Evolutionary conservation across 2,797 vertebrate genomes (phyloP), one percentile per base, ranked within the genome.

Genomic region (Sebastes jordani): DNA sequence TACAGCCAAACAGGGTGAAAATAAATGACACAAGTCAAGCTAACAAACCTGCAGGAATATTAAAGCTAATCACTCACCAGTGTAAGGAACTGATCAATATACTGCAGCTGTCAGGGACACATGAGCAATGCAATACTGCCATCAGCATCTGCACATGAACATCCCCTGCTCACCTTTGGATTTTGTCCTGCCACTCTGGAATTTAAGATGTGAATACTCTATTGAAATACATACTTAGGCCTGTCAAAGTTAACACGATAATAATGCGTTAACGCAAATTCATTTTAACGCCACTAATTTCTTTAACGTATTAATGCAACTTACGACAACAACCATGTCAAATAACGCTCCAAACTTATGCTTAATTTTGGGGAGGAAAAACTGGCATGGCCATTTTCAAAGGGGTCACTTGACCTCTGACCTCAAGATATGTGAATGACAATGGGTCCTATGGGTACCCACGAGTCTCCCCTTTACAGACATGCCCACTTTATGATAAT

Each of bases 361-460:
- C 18, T 49, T 20, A 8, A 49, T 49, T 49, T 49, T 0, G 3
- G 7, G 0, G 18, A 49, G 18, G 46, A 49, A 49, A 49, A 49
- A 20, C 16, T 49, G 18, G 18, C 0, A 20, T 49, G 18, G 46
- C 18, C 46, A 20, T 49, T 49, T 49, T 2, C 18, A 49, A 49
- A 49, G 46, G 7, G 46, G 0, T 49, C 7, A 0, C 46, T 49
- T 49, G 46, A 49, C 46, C 18, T 49, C 46, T 49, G 46, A 0
- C 46, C 46, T 49, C 7, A 9, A 49, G 16, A 49, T 20, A 20
- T 20, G 46, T 49, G 16, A 49, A 0, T 49, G 46, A 8, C 9
- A 49, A 49, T 49, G 0, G 0, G 46, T 49, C 0, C 7, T 20
- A 8, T 49, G 7, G 0, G 46, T 49, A 0, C 46, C 46, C 46